These are phyloP conservation scores for Drosophila ohnishii DNA, from an alignment of 1,140 invertebrate genomes.

Conservation along the genomic window DNA sequence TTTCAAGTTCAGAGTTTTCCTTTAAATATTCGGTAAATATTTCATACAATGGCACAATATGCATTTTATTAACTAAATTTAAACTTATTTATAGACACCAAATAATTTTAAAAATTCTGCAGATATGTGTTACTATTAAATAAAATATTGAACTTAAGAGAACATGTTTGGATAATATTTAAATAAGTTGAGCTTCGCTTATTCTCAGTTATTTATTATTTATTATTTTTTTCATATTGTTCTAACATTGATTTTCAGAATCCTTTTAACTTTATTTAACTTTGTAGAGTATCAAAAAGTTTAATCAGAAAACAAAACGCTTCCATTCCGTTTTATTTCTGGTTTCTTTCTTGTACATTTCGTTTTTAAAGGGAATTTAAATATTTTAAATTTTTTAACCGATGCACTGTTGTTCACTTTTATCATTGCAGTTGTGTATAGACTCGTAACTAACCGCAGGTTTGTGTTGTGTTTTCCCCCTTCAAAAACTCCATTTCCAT, in stretches of 20 bases:
- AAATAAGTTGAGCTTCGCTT: no score
- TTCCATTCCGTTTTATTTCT: conserved; percentile 4
- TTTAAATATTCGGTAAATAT: background rate
- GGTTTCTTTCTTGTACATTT: conserved; percentile 26
- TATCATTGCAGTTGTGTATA: conserved; percentile 72
- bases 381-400: conserved; percentile 65
- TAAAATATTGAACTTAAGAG: background rate
- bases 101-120: background rate
- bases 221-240: no score
- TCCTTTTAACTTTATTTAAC: no score
- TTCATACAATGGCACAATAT: background rate
- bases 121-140: background rate
- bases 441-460: conserved; percentile 79
- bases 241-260: background rate
- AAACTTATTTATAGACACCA: no score
- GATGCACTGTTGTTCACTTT: conserved; percentile 34
- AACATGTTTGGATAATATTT: no score
- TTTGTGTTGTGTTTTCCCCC: conserved; percentile 63
- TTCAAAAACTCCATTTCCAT: conserved; percentile 40
- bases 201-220: no score
- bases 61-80: background rate
- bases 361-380: conserved; percentile 71
- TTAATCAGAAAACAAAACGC: background rate
- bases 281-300: background rate
- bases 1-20: background rate